Evolutionary conservation across 37 sponge, comb jelly and placozoan genomes (phyloP).

Genomic region (Ephydatia muelleri): DNA sequence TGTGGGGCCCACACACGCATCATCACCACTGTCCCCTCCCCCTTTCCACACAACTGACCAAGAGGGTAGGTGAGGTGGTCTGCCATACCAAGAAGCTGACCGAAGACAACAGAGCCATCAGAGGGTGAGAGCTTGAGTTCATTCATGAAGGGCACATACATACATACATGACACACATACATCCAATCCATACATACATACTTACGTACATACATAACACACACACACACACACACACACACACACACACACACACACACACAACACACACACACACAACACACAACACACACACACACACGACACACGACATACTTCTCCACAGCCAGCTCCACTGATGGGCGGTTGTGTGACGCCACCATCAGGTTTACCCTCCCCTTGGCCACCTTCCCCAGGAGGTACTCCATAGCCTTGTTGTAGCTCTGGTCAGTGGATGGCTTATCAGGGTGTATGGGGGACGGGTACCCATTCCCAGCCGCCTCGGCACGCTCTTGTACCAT

Average conservation of each 20-base stretch:
- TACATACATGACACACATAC: background rate
- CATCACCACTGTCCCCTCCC: background rate
- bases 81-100: slow-evolving; percentile 90
- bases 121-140: slow-evolving; percentile 29
- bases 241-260: too few relatives aligned
- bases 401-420: slow-evolving; percentile 56
- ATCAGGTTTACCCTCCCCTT: slow-evolving; percentile 22
- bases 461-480: slow-evolving; percentile 31
- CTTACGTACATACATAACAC: too few relatives aligned
- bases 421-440: slow-evolving; percentile 70
- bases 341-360: slow-evolving; percentile 80
- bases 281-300: too few relatives aligned
- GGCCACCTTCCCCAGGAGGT: slow-evolving; percentile 25
- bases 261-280: too few relatives aligned
- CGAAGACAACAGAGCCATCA: slow-evolving; percentile 75
- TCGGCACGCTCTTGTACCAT: slow-evolving; percentile 74
- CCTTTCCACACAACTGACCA: slow-evolving; percentile 18
- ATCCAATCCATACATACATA: too few relatives aligned
- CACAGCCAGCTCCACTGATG: slow-evolving; percentile 53
- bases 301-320: slow-evolving; percentile 11
- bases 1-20: background rate
- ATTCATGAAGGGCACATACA: slow-evolving; percentile 11
- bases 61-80: slow-evolving; percentile 83
- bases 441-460: slow-evolving; percentile 61
- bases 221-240: slow-evolving; percentile 14